Conservation (phyloP, 2,797 vertebrate genomes). For the Ceryle rudis region DNA sequence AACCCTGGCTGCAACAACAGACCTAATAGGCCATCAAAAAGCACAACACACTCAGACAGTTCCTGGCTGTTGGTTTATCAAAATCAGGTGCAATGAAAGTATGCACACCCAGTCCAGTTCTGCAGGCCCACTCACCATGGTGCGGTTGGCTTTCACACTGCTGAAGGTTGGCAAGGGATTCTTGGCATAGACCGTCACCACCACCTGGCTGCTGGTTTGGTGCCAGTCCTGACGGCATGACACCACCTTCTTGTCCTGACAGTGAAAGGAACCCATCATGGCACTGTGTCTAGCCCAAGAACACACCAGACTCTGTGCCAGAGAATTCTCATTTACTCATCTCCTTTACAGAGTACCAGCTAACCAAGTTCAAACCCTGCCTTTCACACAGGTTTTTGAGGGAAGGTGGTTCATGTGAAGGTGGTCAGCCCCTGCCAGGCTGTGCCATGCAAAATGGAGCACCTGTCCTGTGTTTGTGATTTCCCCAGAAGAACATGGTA, state of each 20-base stretch:
- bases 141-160: constrained; percentile 86
- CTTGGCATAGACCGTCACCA: constrained; percentile 92
- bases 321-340: neutral
- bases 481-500: neutral
- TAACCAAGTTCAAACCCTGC: neutral
- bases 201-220: constrained; percentile 87
- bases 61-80: neutral
- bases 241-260: constrained; percentile 77
- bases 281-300: neutral
- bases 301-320: neutral
- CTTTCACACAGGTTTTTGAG: neutral
- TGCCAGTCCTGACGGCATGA: constrained; percentile 95
- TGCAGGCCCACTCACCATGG: constrained; percentile 79
- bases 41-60: fast-evolving
- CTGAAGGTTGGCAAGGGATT: constrained; percentile 84
- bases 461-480: neutral
- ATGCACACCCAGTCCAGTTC: fast-evolving
- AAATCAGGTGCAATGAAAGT: fast-evolving
- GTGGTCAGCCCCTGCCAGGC: neutral
- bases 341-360: neutral
- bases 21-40: neutral
- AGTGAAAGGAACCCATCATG: fast-evolving
- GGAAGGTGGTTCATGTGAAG: neutral
- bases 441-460: neutral
- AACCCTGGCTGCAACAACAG: neutral